Evolutionary conservation across 2,888 invertebrate species (phyloP).

Genomic region (Cataglyphis albicans): DNA sequence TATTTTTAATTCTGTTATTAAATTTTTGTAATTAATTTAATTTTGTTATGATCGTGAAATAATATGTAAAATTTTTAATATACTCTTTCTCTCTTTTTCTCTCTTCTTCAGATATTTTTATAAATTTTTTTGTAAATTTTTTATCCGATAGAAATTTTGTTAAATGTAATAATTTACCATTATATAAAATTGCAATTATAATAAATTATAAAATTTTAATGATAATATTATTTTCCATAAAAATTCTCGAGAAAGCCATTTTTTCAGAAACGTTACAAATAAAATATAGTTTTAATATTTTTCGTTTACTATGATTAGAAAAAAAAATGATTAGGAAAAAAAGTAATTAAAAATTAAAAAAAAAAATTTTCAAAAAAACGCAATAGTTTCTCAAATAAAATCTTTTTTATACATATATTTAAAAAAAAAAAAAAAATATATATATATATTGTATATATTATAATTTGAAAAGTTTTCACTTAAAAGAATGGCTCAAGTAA

Average conservation of each 20-base stretch:
- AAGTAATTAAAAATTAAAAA: background rate
- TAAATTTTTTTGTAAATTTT: background rate
- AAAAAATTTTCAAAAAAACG: background rate
- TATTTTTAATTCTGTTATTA: background rate
- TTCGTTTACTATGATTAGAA: background rate
- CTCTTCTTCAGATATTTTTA: background rate
- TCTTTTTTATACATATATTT: background rate
- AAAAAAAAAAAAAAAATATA: too few relatives aligned
- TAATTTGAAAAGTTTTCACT: background rate
- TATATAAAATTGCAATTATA: background rate
- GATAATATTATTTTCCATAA: background rate
- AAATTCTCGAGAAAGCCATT: background rate
- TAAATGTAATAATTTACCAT: background rate
- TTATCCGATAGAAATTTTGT: background rate
- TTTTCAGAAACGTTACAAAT: background rate
- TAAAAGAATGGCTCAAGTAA: background rate
- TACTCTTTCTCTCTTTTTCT: background rate
- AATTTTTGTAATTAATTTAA: background rate
- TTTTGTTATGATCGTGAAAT: background rate
- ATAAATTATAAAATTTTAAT: constrained; percentile 5
- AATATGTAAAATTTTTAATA: background rate
- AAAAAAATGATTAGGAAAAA: background rate
- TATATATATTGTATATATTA: background rate
- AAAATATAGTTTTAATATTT: background rate
- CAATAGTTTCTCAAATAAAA: background rate